Base-by-base conservation (phyloP, 2,888 invertebrate species). In the Kryphioiulus occultus region DNA sequence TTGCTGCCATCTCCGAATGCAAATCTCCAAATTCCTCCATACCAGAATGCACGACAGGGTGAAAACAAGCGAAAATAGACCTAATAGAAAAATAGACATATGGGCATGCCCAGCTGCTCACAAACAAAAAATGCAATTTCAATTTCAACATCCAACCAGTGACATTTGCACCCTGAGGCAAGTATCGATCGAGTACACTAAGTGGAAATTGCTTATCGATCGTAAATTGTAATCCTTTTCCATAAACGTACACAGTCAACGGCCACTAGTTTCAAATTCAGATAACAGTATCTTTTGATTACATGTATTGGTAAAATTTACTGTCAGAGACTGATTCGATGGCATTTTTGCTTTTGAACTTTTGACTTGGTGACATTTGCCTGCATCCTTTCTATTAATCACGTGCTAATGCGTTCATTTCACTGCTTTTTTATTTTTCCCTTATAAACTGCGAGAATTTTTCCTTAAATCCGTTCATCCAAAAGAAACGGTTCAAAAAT, bases 181-280 rank as follows among this genome's bases (percentile, higher is more conserved):
- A 68, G 26, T 22, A 68, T 68, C 26, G 68, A 68, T 68, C 68
- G 68, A 68, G 35, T 12, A 68, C n/a, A 26, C 68, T 68, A 68
- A 68, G 68, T 68, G 68, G 68, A 68, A 68, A 68, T 68, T 68
- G 68, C 26, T 68, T 68, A 68, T 68, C 68, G 68, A 68, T 68
- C 68, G 26, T 12, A 68, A n/a, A 26, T 26, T 26, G 26, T n/a
- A 26, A 68, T 53, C n/a, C 53, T 53, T n/a, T 22, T 68, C n/a
- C 59, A 68, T 68, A 26, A 4, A 26, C 22, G 12, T 26, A 68
- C 10, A 26, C 12, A 26, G 26, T 12, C 68, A 26, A 68, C 1
- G 68, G 22, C 26, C n/a, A 26, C 26, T 26, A n/a, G 26, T 10
- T 68, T 68, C 26, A 68, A 68, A 68, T 68, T 26, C 4, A 7